Evolutionary conservation across 2,797 vertebrate species (phyloP), one percentile per base, ranked within the genome.

Genomic region (Chrysocyon brachyurus): DNA sequence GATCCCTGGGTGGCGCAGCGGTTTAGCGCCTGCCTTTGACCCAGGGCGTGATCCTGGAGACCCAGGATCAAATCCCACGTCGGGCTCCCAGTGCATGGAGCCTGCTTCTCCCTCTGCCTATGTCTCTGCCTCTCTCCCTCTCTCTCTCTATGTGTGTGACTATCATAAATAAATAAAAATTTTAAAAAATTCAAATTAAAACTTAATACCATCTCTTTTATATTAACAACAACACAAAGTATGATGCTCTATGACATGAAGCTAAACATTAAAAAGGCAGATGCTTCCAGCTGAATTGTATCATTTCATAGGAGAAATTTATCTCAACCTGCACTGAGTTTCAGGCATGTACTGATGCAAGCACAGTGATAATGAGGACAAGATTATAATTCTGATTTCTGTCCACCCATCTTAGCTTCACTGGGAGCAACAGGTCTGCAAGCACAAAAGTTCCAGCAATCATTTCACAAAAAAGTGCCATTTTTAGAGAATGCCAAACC

Each of bases 231-330:
- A 92, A 36, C 63, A 56, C 63, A 87, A 90, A 56, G 63, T 52
- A 6, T 31, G 21, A 6, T 31, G 21, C 9, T 84, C 33, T 4
- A 11, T 33, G 21, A 78, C 28, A 46, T 11, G 52, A 90, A n/a
- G 31, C 12, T 46, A 61, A 66, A 33, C 16, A 31, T 85, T 49
- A 6, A 28, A 17, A 14, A 59, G 46, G 19, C 54, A 81, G 75
- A 77, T 64, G 31, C 24, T 83, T 90, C 68, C 64, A 24, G 54
- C 54, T 22, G 40, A 40, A 31, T 15, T 19, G 40, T 59, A 12
- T 88, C 49, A 56, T 77, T 94, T 90, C 52, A 59, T n/a, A 52
- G 86, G 82, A 96, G 59, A 85, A 84, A 73, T 22, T 12, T 68
- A 72, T 66, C 11, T 85, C 64, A 40, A n/a, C 8, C 49, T 12